Conservation (phyloP, 2,797 vertebrate species). For the Malurus splendens region DNA sequence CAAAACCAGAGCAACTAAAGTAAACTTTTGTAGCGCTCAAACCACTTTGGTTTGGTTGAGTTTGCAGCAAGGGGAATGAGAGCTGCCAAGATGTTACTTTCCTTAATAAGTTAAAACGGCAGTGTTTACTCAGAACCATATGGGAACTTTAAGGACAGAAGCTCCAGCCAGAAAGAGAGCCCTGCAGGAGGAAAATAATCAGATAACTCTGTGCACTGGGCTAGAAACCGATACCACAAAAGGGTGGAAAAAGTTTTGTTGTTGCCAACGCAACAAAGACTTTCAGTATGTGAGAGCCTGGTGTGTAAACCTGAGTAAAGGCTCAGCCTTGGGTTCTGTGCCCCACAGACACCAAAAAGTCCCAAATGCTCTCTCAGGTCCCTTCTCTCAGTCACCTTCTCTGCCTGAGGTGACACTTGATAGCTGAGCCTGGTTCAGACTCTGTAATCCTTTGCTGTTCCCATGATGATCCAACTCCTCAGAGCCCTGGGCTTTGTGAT, state of each 20-base stretch:
- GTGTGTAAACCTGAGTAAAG: not conserved
- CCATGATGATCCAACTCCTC: not conserved
- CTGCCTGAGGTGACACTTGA: not conserved
- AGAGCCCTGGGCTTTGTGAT: not conserved
- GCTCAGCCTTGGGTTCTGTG: not conserved
- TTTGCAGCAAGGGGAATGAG: constrained; percentile 8
- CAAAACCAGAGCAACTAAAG: constrained; percentile 60
- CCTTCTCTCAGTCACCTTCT: not conserved
- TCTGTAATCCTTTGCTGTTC: not conserved
- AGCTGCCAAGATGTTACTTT: constrained; percentile 52
- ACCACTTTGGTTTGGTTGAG: constrained; percentile 56
- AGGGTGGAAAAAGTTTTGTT: constrained; percentile 11
- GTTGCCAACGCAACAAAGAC: not conserved
- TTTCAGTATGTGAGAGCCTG: not conserved
- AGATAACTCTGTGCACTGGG: not conserved
- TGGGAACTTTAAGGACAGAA: constrained; percentile 27
- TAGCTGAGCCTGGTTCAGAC: not conserved
- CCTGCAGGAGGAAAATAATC: constrained; percentile 36
- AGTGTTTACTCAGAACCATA: constrained; percentile 50
- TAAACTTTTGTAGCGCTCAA: constrained; percentile 33
- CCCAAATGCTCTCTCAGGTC: not conserved
- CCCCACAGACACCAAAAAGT: not conserved
- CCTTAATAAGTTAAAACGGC: constrained; percentile 29
- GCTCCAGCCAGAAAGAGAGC: constrained; percentile 8
- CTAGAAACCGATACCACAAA: not conserved